Conservation (phyloP, 1,140 invertebrate species). For the Cydia pomonella region DNA sequence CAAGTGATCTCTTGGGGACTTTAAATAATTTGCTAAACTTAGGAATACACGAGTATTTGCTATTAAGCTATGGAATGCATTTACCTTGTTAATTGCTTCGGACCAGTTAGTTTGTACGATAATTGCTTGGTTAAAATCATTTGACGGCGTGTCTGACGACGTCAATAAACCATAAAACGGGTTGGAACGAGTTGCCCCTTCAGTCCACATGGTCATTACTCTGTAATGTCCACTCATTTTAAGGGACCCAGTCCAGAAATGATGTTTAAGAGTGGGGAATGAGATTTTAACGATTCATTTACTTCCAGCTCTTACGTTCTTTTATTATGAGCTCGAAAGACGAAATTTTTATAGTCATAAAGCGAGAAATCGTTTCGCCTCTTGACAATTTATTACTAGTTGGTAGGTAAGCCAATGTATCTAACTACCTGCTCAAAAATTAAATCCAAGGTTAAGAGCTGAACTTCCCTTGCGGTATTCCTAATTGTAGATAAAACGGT, state of each 20-base stretch:
- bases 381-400: slow-evolving; percentile 8
- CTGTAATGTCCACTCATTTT: slow-evolving; percentile 45
- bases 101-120: background rate
- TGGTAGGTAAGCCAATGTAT: background rate
- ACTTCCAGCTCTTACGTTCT: slow-evolving; percentile 38
- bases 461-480: background rate
- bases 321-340: slow-evolving; percentile 41
- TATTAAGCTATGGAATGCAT: too few species aligned
- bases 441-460: background rate
- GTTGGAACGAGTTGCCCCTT: slow-evolving; percentile 35
- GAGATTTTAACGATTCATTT: slow-evolving; percentile 57
- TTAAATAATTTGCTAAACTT: too few species aligned
- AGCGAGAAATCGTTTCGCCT: slow-evolving; percentile 24
- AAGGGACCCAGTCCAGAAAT: slow-evolving; percentile 43
- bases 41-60: too few species aligned
- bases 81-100: background rate
- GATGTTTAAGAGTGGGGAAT: slow-evolving; percentile 46
- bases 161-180: slow-evolving; percentile 27
- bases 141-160: slow-evolving; percentile 29
- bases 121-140: slow-evolving; percentile 37
- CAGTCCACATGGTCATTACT: slow-evolving; percentile 43
- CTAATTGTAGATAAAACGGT: background rate
- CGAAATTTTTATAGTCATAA: slow-evolving; percentile 38
- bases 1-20: background rate
- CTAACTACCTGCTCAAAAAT: background rate